phyloP scores from a whole-genome alignment of 2,113 vertebrate species.

The human region GRCh38 chr15:75700001-75700500 shows the following conservation, averaged over 20 bases:
- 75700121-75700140: background rate
- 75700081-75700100: background rate
- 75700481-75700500: background rate
- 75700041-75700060: background rate
- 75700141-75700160: background rate
- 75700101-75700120: background rate
- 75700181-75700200: too few relatives aligned
- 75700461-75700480: background rate
- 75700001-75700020: background rate
- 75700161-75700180: background rate
- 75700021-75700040: background rate
- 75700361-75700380: background rate
- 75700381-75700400: background rate
- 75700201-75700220: background rate
- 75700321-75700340: slow-evolving; percentile 47
- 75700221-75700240: too few relatives aligned
- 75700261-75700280: background rate
- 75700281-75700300: slow-evolving; percentile 42
- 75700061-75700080: background rate
- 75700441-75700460: background rate
- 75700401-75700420: slow-evolving; percentile 1
- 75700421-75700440: background rate
- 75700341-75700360: slow-evolving; percentile 1
- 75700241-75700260: background rate
- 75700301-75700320: slow-evolving; percentile 24